A percentile compares a stretch with the other conserved stretches of the same genome.
These are phyloP conservation scores for Oligia fasciuncula DNA, from an alignment of 2,888 invertebrate genomes.

Conservation along the genomic window DNA sequence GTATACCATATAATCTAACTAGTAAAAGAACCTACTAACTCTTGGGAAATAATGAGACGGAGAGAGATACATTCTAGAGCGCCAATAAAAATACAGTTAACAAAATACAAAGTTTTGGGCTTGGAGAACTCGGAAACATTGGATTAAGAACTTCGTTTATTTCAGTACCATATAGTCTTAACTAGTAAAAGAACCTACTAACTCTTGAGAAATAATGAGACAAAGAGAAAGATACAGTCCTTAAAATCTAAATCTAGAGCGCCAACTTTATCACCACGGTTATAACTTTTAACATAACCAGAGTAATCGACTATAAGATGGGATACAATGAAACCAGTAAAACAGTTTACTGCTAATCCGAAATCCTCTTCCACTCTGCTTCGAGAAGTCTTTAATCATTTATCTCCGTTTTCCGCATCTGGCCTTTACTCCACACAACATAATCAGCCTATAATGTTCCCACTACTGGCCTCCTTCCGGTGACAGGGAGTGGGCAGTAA, in stretches of 20 bases:
- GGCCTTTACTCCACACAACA: background rate
- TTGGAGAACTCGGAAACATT: background rate
- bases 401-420: too few relatives aligned
- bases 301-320: conserved; percentile 67
- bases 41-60: background rate
- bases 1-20: background rate
- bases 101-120: background rate
- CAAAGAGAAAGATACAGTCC: conserved; percentile 1
- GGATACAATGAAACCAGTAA: conserved; percentile 22
- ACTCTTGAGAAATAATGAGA: conserved; percentile 12
- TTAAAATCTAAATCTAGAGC: conserved; percentile 33
- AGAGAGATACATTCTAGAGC: conserved; percentile 13
- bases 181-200: background rate
- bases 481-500: too few relatives aligned
- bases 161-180: conserved; percentile 4
- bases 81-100: background rate
- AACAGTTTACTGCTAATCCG: conserved; percentile 21
- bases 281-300: conserved; percentile 70
- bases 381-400: background rate
- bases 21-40: background rate
- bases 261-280: conserved; percentile 57
- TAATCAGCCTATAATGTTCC: background rate
- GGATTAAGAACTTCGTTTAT: conserved; percentile 4
- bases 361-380: background rate
- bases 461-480: too few relatives aligned